Evolutionary conservation across 2,888 invertebrate species (phyloP), one percentile per base, ranked within the genome.

Genomic region (Xestia sexstrigata): DNA sequence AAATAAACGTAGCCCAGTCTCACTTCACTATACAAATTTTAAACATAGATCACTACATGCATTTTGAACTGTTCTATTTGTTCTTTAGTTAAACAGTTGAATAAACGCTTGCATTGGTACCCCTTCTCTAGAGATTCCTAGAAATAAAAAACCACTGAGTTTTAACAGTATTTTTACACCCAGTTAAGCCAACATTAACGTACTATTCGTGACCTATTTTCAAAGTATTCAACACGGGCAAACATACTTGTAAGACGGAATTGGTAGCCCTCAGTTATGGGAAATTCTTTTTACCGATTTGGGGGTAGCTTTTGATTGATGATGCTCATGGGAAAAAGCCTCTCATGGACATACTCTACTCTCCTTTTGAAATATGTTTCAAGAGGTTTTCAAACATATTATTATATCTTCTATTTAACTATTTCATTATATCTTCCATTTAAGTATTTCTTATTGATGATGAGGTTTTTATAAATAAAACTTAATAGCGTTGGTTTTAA

Each of bases 291-390:
- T 5, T 35, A 23, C 45, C 20, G 49, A 52, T 72, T 81, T 47
- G 20, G n/a, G 49, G 58, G 49, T n/a, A 70, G 52, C 55, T 39
- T 65, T 60, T 81, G 84, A 81, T 84, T 81, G 81, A 84, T 81
- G 42, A 65, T 52, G 47, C 52, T 69, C 42, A 47, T 17, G 58
- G 49, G 47, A 42, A 78, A 80, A 58, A 66, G 47, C 52, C 47
- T 69, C 39, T 13, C 20, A 42, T 66, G 23, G 58, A 39, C 55
- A 52, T 35, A 52, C 30, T 55, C 2, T 6, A 8, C n/a, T 62
- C 7, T 11, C 3, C n/a, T 47, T 67, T 55, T 30, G n/a, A 84
- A 72, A 62, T 60, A 55, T 55, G 39, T 73, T 79, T 84, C 52
- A n/a, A 72, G n/a, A 52, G 30, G 70, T 26, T 69, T 39, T 47